Percentiles rank a stretch among this genome's conserved stretches.
Conservation (phyloP, 2,797 vertebrate species). For the Enteromius trimaculatus region DNA sequence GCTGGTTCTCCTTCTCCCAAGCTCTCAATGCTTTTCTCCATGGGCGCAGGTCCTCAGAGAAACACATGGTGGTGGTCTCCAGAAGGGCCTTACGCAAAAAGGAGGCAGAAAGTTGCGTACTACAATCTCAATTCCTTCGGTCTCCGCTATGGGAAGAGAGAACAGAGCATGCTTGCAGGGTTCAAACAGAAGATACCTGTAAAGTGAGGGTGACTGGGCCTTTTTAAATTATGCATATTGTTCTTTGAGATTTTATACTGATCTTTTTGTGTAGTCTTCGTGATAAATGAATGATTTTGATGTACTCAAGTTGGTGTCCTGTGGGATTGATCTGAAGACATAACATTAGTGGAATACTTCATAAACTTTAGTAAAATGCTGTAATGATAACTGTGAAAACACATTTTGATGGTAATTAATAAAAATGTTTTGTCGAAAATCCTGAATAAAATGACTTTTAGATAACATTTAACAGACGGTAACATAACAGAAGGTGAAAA, state of each 20-base stretch:
- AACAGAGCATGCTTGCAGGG: not conserved
- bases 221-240: not conserved
- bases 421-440: not conserved
- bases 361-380: not conserved
- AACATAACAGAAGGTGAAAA: not conserved
- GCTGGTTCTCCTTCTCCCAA: conserved; percentile 10
- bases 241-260: not conserved
- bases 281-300: not conserved
- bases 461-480: not conserved
- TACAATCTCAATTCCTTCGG: conserved; percentile 85
- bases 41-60: conserved; percentile 40
- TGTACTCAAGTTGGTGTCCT: not conserved
- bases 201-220: not conserved
- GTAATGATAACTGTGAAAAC: not conserved
- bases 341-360: not conserved
- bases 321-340: not conserved
- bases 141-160: conserved; percentile 79
- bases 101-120: conserved; percentile 69
- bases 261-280: not conserved
- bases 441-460: not conserved
- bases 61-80: conserved; percentile 61
- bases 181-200: not conserved
- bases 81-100: conserved; percentile 61
- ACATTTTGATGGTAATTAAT: not conserved
- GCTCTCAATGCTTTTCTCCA: not conserved